Evolutionary conservation across 2,113 vertebrate species (phyloP).

Genomic region (Oreochromis aureus): DNA sequence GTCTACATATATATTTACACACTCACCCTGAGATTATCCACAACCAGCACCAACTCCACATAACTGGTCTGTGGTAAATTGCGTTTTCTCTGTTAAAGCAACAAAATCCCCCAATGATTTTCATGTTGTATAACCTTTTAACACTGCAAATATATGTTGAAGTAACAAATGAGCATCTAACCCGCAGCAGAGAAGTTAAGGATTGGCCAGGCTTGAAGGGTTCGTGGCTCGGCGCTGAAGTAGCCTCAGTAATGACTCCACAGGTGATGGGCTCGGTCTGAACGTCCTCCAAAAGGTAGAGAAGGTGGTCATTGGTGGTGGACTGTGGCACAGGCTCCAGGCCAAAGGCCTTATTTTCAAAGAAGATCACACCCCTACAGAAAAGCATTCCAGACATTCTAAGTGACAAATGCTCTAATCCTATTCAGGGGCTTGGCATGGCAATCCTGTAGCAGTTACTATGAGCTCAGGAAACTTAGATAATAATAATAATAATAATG

Average conservation of each 20-base stretch:
- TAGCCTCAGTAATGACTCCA: constrained; percentile 43
- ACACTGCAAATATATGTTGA: neutral
- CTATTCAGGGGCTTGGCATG: neutral
- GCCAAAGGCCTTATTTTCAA: constrained; percentile 60
- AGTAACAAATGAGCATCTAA: neutral
- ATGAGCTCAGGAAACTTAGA: neutral
- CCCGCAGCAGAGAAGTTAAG: constrained; percentile 61
- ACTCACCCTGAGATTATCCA: constrained; percentile 80
- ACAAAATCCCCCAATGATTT: neutral
- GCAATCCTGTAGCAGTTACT: neutral
- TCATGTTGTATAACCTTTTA: neutral
- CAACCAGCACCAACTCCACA: constrained; percentile 81
- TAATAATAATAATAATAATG: too few species aligned
- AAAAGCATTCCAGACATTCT: neutral
- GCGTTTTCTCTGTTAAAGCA: constrained; percentile 72
- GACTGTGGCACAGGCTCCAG: constrained; percentile 60
- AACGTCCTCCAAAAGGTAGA: constrained; percentile 57
- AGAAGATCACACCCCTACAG: constrained; percentile 67
- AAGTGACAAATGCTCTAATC: neutral
- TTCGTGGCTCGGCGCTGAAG: neutral
- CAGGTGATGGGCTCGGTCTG: constrained; percentile 34
- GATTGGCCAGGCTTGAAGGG: constrained; percentile 26
- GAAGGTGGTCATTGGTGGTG: constrained; percentile 51
- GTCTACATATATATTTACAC: neutral
- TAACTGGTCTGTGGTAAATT: constrained; percentile 77